Base-by-base conservation (phyloP, 1,140 invertebrate species). In the Rhyzopertha dominica region DNA sequence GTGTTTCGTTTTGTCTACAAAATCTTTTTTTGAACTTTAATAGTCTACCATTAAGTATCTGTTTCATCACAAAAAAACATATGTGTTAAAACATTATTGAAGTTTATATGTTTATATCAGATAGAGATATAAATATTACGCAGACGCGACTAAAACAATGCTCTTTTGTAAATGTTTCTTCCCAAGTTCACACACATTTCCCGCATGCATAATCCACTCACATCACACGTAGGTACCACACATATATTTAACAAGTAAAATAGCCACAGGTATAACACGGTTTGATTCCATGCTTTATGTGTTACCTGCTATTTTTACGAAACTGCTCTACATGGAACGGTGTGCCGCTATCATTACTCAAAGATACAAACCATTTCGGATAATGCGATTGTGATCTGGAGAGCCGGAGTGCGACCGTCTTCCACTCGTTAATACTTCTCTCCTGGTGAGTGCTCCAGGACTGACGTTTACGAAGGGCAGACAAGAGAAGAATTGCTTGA, bases 401-500 rank as follows among this genome's bases (percentile, higher is more conserved):
- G 81, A 84, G 39, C 81, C 81, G 13, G 79, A 80, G 57, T 78
- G 80, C 29, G 80, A 82, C 56, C 83, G 80, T 9, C 82, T 70
- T 30, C 79, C 81, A 28, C 80, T 84, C 1, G 80, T 84, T 26
- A 83, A 69, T 8, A 80, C 80, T 50, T 83, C 81, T 43, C 79
- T 69, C 14, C 80, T 69, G 14, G 71, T 80, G n/a, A 82, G 58
- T 0, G 78, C 77, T 53, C 80, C 78, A 1, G 79, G 75, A 17
- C 75, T 76, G 1, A 84, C 70, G 7, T 79, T 73, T 12, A 88
- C 79, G 52, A 80, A 84, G 1, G 84, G 83, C 58, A 87, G 84
- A 68, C 84, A 90, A 44, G 81, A 81, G 65, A 93, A 91, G 59
- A 90, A 87, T 62, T 87, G 81, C 49, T 87, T 87, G 66, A 92